Evolutionary conservation across 1,140 invertebrate species (phyloP).

Genomic region (Leucophenga varia): DNA sequence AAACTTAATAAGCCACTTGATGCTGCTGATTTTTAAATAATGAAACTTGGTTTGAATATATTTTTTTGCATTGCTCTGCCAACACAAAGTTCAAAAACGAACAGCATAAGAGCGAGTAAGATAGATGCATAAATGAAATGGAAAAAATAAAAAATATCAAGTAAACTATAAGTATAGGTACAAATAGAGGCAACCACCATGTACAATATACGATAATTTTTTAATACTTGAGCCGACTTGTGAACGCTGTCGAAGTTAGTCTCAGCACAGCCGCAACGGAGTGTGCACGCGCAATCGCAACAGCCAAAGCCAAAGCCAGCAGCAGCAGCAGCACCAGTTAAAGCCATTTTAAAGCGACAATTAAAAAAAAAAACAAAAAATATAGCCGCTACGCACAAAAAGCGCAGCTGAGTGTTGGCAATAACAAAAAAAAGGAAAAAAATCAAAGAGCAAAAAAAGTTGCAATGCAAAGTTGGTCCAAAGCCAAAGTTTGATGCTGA

Average conservation of each 20-base stretch:
- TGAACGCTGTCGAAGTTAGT: slow-evolving; percentile 47
- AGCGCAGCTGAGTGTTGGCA: slow-evolving; percentile 1
- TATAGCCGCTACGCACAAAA: too few relatives aligned
- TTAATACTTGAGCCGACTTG: slow-evolving; percentile 54
- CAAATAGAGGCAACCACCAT: slow-evolving; percentile 22
- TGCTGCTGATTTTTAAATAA: slow-evolving; percentile 27
- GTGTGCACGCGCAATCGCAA: slow-evolving; percentile 49
- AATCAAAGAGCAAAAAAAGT: background rate
- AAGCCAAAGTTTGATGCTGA: background rate
- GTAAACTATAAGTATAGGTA: slow-evolving; percentile 2
- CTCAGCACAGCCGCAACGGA: slow-evolving; percentile 54
- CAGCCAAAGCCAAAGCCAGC: slow-evolving; percentile 13
- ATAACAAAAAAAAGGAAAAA: background rate
- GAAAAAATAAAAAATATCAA: slow-evolving; percentile 10
- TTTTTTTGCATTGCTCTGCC: slow-evolving; percentile 9
- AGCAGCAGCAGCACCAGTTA: slow-evolving; percentile 7
- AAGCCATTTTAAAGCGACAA: too few relatives aligned
- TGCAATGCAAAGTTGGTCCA: background rate
- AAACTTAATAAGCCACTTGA: too few relatives aligned
- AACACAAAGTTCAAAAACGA: slow-evolving; percentile 8
- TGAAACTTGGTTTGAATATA: slow-evolving; percentile 15
- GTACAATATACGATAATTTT: slow-evolving; percentile 23
- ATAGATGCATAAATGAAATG: too few relatives aligned
- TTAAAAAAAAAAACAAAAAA: too few relatives aligned
- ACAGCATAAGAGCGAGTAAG: too few relatives aligned